These are phyloP conservation scores for Myotis brandtii DNA, from an alignment of 2,113 vertebrate genomes.

Conservation along the genomic window DNA sequence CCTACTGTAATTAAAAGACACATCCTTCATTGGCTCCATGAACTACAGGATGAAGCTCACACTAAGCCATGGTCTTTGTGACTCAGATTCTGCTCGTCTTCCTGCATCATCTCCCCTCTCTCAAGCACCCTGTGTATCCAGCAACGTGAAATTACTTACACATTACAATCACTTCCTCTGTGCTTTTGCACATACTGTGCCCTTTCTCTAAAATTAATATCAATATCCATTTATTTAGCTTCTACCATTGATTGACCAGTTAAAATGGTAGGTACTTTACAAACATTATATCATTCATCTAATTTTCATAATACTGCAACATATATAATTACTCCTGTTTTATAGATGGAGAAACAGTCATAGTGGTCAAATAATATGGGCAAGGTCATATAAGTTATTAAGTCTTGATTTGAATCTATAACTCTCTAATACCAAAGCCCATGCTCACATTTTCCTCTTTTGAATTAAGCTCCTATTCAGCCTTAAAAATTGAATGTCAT, in stretches of 20 bases:
- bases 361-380: background rate
- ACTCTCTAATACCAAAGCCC: background rate
- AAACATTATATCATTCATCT: background rate
- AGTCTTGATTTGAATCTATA: background rate
- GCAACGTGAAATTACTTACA: background rate
- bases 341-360: background rate
- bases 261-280: background rate
- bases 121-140: background rate
- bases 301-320: background rate
- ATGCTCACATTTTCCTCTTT: background rate
- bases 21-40: background rate
- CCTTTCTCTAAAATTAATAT: background rate
- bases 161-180: accelerated
- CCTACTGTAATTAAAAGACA: background rate
- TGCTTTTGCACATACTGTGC: background rate
- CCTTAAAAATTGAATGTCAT: background rate
- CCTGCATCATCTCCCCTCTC: background rate
- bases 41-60: background rate
- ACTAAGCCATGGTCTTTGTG: background rate
- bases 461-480: background rate
- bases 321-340: background rate
- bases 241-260: background rate
- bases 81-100: background rate
- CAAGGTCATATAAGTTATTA: background rate
- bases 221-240: background rate